These are phyloP conservation scores for Cremastinae sp. DNA, from an alignment of 2,888 invertebrate species.

Conservation along the genomic window DNA sequence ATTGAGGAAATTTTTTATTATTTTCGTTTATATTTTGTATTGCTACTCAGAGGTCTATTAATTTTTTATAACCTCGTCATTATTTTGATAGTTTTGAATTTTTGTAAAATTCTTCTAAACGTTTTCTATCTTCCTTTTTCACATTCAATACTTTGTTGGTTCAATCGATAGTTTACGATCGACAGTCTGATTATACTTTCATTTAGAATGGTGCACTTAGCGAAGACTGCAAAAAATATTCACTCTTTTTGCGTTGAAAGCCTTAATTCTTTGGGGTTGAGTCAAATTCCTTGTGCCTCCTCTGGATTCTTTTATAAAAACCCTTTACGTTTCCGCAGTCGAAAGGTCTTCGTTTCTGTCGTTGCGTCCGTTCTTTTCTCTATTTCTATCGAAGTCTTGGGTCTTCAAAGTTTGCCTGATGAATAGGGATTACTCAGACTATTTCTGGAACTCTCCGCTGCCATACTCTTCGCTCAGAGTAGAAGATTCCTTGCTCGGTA, in stretches of 20 bases:
- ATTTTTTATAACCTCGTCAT: slow-evolving; percentile 9
- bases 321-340: slow-evolving; percentile 1
- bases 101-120: neutral
- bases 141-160: slow-evolving; percentile 9
- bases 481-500: slow-evolving; percentile 56
- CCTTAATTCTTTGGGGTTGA: slow-evolving; percentile 39
- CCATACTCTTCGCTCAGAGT: slow-evolving; percentile 44
- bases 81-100: slow-evolving; percentile 8
- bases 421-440: slow-evolving; percentile 56
- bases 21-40: slow-evolving; percentile 22
- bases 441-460: slow-evolving; percentile 46
- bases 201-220: slow-evolving; percentile 43
- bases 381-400: slow-evolving; percentile 32
- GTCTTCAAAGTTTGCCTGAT: slow-evolving; percentile 58
- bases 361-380: slow-evolving; percentile 25
- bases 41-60: slow-evolving; percentile 49
- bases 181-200: slow-evolving; percentile 50
- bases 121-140: neutral
- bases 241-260: slow-evolving; percentile 35
- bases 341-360: slow-evolving; percentile 12
- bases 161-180: slow-evolving; percentile 19
- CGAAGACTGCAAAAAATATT: slow-evolving; percentile 43
- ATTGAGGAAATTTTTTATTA: slow-evolving; percentile 50
- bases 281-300: slow-evolving; percentile 31
- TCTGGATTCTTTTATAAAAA: slow-evolving; percentile 30